Conservation (phyloP, 2,113 vertebrate genomes). For the Sula dactylatra region DNA sequence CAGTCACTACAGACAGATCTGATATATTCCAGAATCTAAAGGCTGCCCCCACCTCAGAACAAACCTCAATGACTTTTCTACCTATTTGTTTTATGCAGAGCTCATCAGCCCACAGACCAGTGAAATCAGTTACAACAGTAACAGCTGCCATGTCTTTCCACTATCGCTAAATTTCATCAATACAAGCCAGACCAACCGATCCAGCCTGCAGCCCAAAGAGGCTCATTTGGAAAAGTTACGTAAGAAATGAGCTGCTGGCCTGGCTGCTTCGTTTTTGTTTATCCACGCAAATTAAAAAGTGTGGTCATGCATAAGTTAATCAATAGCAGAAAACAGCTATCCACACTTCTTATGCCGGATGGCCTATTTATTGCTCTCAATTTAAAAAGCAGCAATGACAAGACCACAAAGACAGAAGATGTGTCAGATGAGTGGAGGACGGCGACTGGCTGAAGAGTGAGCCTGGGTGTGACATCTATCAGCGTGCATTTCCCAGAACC, state of each 20-base stretch:
- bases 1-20: background rate
- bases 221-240: conserved; percentile 19
- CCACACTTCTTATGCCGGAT: background rate
- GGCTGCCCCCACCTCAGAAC: background rate
- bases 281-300: conserved; percentile 50
- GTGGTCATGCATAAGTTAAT: conserved; percentile 35
- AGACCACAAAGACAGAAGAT: background rate
- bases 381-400: conserved; percentile 10
- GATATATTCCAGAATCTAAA: background rate
- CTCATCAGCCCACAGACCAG: background rate
- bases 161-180: background rate
- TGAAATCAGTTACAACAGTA: background rate
- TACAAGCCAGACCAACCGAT: background rate
- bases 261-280: background rate
- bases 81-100: background rate
- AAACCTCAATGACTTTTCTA: background rate
- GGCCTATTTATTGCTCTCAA: conserved; percentile 28
- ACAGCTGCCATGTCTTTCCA: background rate
- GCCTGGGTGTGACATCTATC: fast-evolving
- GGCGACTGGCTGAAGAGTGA: background rate
- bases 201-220: conserved; percentile 5
- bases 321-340: conserved; percentile 40
- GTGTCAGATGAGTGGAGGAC: background rate
- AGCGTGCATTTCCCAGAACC: background rate
- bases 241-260: conserved; percentile 48